A percentile compares a stretch with the other conserved stretches of the same genome.
phyloP scores from a whole-genome alignment of 2,888 invertebrate genomes.

The Morpho achilles region DNA sequence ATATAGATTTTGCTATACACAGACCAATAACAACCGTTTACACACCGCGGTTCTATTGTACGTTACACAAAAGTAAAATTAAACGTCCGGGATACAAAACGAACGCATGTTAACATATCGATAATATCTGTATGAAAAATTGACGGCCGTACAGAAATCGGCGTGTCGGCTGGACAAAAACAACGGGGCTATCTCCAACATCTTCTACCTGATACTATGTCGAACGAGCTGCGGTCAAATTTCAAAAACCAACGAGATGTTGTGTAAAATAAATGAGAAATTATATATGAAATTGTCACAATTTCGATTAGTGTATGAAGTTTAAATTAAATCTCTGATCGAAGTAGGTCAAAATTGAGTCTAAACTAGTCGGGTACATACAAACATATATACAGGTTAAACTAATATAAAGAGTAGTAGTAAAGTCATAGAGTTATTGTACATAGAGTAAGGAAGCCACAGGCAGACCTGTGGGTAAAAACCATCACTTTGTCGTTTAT shows the following conservation, averaged over 20 bases:
- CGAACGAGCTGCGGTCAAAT: constrained; percentile 21
- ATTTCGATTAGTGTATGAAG: too few species aligned
- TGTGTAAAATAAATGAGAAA: background rate
- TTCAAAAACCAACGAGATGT: background rate
- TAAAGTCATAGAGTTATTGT: too few species aligned
- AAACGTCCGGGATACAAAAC: constrained; percentile 36
- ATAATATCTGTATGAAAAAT: constrained; percentile 58
- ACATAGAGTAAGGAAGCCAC: too few species aligned
- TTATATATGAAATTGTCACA: too few species aligned
- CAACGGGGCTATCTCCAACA: constrained; percentile 45
- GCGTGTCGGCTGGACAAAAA: constrained; percentile 45
- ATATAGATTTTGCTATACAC: background rate
- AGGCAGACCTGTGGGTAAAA: too few species aligned
- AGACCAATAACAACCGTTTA: constrained; percentile 7
- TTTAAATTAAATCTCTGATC: too few species aligned
- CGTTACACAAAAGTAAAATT: constrained; percentile 13
- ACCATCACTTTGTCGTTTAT: too few species aligned
- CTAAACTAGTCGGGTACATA: too few species aligned
- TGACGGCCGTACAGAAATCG: constrained; percentile 51
- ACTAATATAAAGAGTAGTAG: too few species aligned
- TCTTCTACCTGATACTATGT: constrained; percentile 49
- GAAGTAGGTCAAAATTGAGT: too few species aligned
- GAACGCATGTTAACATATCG: constrained; percentile 46
- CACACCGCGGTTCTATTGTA: constrained; percentile 14
- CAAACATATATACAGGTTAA: too few species aligned